These are phyloP conservation scores for Microchirus variegatus DNA, from an alignment of 2,797 vertebrate species.

Conservation along the genomic window DNA sequence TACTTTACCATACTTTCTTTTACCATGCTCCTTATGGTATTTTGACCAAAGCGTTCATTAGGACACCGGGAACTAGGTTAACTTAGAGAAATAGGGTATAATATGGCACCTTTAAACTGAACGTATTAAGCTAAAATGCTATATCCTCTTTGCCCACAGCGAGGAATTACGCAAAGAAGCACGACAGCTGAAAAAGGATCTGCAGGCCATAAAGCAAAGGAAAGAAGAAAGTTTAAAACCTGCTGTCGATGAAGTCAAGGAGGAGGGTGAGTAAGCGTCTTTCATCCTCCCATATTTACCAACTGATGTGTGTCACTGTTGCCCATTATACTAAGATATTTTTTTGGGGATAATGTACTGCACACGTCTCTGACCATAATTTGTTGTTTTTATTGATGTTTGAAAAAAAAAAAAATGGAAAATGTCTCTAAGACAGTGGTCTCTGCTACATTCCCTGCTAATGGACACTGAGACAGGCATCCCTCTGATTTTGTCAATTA, in stretches of 20 bases:
- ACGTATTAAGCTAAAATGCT: slow-evolving; percentile 12
- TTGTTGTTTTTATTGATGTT: slow-evolving; percentile 12
- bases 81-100: too few relatives aligned
- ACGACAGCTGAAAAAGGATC: slow-evolving; percentile 92
- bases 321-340: too few relatives aligned
- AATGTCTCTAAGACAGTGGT: slow-evolving; percentile 50
- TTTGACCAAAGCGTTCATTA: too few relatives aligned
- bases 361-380: slow-evolving; percentile 6
- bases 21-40: too few relatives aligned
- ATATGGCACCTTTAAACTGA: too few relatives aligned
- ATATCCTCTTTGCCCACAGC: slow-evolving; percentile 74
- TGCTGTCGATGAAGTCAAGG: slow-evolving; percentile 74
- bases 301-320: slow-evolving; percentile 1
- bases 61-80: too few relatives aligned
- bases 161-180: slow-evolving; percentile 94
- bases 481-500: slow-evolving; percentile 72
- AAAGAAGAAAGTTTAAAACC: slow-evolving; percentile 83
- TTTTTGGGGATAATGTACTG: too few relatives aligned
- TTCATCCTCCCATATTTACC: slow-evolving; percentile 7
- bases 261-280: slow-evolving; percentile 81
- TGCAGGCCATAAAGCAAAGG: slow-evolving; percentile 92
- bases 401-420: background rate
- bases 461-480: slow-evolving; percentile 61
- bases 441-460: slow-evolving; percentile 61
- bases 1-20: too few relatives aligned